Evolutionary conservation across 2,797 vertebrate species (phyloP), one percentile per base, ranked within the genome.

Genomic region (Natrix natrix): DNA sequence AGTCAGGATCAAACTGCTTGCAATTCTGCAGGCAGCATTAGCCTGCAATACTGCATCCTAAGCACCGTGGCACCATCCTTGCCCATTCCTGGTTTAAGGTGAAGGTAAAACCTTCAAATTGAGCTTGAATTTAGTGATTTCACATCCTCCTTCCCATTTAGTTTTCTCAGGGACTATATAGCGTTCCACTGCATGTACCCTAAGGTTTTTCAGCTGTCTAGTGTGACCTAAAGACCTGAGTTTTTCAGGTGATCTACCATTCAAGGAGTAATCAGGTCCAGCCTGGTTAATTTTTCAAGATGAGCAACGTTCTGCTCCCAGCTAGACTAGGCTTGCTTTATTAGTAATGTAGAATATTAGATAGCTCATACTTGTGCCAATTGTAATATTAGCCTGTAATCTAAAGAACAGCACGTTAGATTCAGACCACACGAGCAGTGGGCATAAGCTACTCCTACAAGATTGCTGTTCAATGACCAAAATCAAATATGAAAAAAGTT

Each of bases 371-470:
- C 83, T 92, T 94, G 59, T 91, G 26, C 87, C 74, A 94, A 91
- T 55, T 43, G 0, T 32, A 88, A 95, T 94, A 94, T 95, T 90
- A 93, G 55, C 86, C 57, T 95, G 95, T 94, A 69, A 94, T 52
- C 14, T 88, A 66, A 48, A 57, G 20, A 92, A 87, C 20, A 43
- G 24, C 3, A 12, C 93, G 95, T 94, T 48, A 88, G 94, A 94
- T 87, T 92, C 89, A 94, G 55, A 93, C 12, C 17, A 60, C 5
- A 28, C 0, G 92, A 61, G 32, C 91, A 94, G 7, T 43, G 55
- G 94, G 92, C 74, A 89, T 92, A 96, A 95, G 57, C 28, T 0
- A 94, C 89, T 95, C 95, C 92, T 92, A 93, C 93, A 93, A 95
- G 93, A 91, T 94, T 86, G 55, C 91, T 96, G 83, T 74, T 95